Evolutionary conservation across 1,140 invertebrate species (phyloP), one percentile per base, ranked within the genome.

Genomic region (Heliconius melpomene): DNA sequence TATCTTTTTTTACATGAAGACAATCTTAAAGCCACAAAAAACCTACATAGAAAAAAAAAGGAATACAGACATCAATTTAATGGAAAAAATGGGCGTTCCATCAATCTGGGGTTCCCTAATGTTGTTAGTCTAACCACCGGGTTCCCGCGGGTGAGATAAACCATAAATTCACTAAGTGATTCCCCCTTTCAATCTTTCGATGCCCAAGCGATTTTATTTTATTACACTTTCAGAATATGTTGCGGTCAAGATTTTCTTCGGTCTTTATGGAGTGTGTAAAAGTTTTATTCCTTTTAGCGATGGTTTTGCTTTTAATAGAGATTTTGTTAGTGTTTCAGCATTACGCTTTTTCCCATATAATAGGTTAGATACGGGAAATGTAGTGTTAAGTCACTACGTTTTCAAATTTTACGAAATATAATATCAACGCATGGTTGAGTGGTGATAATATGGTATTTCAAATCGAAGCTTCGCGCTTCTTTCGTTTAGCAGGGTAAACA

Each of bases 151-250:
- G 90, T 81, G 78, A 89, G 89, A 91, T 91, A 89, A 88, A 73
- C 85, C 85, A 90, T 91, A 91, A 90, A 91, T 91, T 90, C 88
- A 81, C 78, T 89, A 91, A 91, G 89, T 90, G 90, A 90, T 89
- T 90, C 76, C 87, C 88, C 89, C 88, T 90, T 89, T 91, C 90
- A 90, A 91, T 91, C 90, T 91, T 88, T 87, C 88, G 87, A 91
- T 90, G 86, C 88, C 87, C 86, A 75, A 7, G 81, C 75, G 80
- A 85, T 86, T 83, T 82, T 79, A 78, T 80, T 81, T 72, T 40
- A 66, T 66, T 66, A 66, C 13, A 66, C 60, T 66, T 83, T 82
- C 80, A 84, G 75, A 81, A 82, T 82, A 81, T 77, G 82, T 81
- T 73, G 29, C 18, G 78, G 75, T 79, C 72, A 77, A 72, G 38